Evolutionary conservation across 2,888 invertebrate genomes (phyloP).

Genomic region (Spodoptera exigua): DNA sequence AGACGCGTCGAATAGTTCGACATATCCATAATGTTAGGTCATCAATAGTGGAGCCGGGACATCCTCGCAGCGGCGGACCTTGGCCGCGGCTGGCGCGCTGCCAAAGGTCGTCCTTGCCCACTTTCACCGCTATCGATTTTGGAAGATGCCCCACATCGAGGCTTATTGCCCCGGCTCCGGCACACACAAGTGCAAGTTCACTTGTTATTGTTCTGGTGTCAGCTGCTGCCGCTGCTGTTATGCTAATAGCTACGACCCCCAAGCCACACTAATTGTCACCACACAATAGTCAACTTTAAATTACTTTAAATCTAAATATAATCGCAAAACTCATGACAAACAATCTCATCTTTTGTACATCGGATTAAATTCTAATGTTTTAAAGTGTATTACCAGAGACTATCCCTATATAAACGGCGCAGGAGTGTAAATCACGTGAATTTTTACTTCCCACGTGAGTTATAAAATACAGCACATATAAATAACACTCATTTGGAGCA

Average conservation of each 20-base stretch:
- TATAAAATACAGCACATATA: conserved; percentile 23
- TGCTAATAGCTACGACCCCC: no score
- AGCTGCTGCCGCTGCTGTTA: conserved; percentile 17
- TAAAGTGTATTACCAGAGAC: conserved; percentile 11
- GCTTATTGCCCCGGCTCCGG: conserved; percentile 44
- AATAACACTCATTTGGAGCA: conserved; percentile 23
- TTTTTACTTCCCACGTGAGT: conserved; percentile 31
- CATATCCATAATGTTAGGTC: conserved; percentile 22
- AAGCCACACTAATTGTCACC: no score
- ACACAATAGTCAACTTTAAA: no score
- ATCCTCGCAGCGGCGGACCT: conserved; percentile 50
- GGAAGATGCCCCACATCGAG: conserved; percentile 53
- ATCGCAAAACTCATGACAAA: no score
- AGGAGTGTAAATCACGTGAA: conserved; percentile 38
- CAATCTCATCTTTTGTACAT: no score
- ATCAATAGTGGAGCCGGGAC: conserved; percentile 32
- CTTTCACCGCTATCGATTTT: conserved; percentile 67
- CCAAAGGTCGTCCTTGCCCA: conserved; percentile 62
- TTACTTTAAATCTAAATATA: no score
- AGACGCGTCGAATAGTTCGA: conserved; percentile 9
- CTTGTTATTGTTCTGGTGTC: conserved; percentile 29
- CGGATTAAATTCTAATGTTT: no score
- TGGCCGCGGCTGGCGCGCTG: conserved; percentile 58
- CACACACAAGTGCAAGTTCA: conserved; percentile 49
- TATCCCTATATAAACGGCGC: background rate